These are phyloP conservation scores for Pachyuromys duprasi DNA, from an alignment of 2,797 vertebrate genomes.

Conservation along the genomic window DNA sequence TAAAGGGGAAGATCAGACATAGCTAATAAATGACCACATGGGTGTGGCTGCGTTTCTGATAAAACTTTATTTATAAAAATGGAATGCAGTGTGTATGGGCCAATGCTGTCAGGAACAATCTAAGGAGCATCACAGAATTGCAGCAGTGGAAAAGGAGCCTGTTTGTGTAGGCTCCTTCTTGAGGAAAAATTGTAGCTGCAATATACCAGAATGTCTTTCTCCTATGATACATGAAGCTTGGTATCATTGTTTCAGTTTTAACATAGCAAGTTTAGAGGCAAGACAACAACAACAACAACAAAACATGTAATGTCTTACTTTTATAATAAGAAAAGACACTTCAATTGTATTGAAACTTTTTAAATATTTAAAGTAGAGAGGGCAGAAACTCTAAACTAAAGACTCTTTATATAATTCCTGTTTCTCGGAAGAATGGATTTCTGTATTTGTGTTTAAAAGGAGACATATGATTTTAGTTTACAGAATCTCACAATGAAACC, in stretches of 20 bases:
- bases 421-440: conserved; percentile 50
- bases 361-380: conserved; percentile 41
- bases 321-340: conserved; percentile 35
- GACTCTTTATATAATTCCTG: conserved; percentile 5
- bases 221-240: neutral
- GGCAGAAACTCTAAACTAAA: conserved; percentile 48
- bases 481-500: conserved; percentile 3
- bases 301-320: neutral
- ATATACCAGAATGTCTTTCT: neutral
- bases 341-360: conserved; percentile 21
- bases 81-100: neutral
- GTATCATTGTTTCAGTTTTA: neutral
- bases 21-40: neutral
- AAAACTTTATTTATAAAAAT: conserved; percentile 49
- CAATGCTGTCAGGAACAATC: neutral
- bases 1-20: neutral
- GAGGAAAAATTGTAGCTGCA: neutral
- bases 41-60: neutral
- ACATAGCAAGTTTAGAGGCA: neutral
- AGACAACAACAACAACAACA: neutral
- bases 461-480: neutral
- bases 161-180: neutral
- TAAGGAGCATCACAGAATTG: neutral
- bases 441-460: conserved; percentile 37
- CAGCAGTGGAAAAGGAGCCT: conserved; percentile 2